These are phyloP conservation scores for Pelecanoides urinatrix DNA, from an alignment of 2,113 vertebrate genomes.

Conservation along the genomic window DNA sequence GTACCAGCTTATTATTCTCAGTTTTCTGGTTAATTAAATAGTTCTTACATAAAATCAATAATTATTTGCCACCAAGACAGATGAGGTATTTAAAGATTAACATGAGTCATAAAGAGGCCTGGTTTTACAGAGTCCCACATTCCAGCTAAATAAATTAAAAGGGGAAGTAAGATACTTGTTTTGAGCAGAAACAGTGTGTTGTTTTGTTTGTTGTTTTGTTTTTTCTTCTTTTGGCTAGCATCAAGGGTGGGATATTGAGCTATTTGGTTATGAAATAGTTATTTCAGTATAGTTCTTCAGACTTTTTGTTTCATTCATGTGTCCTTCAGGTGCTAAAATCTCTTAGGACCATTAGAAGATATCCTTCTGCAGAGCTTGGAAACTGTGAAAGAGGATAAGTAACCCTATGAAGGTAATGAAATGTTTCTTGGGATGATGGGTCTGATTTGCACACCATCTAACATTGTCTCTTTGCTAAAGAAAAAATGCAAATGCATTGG, in stretches of 20 bases:
- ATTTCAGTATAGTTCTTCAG: background rate
- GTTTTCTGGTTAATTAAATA: constrained; percentile 63
- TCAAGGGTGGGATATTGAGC: background rate
- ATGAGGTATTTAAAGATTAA: constrained; percentile 50
- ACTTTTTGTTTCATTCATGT: background rate
- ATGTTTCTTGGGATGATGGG: background rate
- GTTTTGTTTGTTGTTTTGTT: background rate
- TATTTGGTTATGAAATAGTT: background rate
- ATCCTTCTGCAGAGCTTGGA: background rate
- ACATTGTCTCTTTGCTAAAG: background rate
- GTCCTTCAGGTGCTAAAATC: background rate
- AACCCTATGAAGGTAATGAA: background rate
- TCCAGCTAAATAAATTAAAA: background rate
- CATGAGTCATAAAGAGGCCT: background rate
- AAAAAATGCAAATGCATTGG: background rate
- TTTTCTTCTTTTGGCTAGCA: background rate
- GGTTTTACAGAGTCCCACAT: background rate
- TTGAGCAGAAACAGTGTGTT: background rate
- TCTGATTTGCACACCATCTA: background rate
- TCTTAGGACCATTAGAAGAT: background rate
- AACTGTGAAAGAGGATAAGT: background rate
- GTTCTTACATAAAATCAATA: constrained; percentile 52
- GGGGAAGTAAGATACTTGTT: background rate
- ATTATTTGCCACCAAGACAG: constrained; percentile 29
- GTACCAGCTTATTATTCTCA: constrained; percentile 27